Conservation (phyloP, 2,888 invertebrate genomes). For the Deladenus siricidicola region DNA sequence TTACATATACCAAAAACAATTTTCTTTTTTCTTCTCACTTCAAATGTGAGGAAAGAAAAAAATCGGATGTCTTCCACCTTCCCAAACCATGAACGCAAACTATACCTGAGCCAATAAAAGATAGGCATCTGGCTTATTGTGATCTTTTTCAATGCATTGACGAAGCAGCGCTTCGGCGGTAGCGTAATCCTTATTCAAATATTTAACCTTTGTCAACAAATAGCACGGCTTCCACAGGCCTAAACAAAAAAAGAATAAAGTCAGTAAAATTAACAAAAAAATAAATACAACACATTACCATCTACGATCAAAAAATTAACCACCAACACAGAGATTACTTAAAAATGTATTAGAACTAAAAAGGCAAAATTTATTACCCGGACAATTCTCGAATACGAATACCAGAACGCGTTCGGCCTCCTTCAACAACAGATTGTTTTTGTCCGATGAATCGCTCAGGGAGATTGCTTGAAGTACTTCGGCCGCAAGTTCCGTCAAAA, state of each 20-base stretch:
- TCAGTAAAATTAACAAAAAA: too few relatives aligned
- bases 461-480: conserved; percentile 37
- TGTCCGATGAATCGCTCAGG: conserved; percentile 60
- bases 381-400: conserved; percentile 69
- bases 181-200: conserved; percentile 66
- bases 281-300: neutral
- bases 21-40: neutral
- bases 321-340: neutral
- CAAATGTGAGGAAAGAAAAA: too few relatives aligned
- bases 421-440: conserved; percentile 57
- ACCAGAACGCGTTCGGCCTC: conserved; percentile 65
- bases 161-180: conserved; percentile 68
- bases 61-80: too few relatives aligned
- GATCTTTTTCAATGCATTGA: conserved; percentile 67
- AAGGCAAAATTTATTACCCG: too few relatives aligned
- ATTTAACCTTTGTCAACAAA: conserved; percentile 71
- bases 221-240: conserved; percentile 54
- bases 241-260: neutral
- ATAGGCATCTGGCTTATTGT: conserved; percentile 74
- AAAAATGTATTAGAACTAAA: neutral
- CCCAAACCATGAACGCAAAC: too few relatives aligned
- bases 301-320: neutral
- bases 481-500: conserved; percentile 60
- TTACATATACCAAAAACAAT: too few relatives aligned
- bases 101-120: conserved; percentile 66